Base-by-base conservation (phyloP, 2,888 invertebrate genomes). In the Lasioglossum oenotherae region DNA sequence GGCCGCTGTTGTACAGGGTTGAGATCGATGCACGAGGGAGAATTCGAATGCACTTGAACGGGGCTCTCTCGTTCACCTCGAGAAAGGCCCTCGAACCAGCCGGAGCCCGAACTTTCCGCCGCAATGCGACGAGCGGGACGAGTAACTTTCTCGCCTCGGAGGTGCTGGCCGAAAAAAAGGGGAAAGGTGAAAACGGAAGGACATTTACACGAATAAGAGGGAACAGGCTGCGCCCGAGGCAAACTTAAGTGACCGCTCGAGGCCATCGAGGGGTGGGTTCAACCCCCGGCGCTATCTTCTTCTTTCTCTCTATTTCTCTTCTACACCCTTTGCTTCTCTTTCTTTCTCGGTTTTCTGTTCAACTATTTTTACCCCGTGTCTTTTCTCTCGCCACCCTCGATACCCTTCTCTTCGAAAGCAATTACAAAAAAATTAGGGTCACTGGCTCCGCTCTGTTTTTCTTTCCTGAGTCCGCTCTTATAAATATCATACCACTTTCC, bases 31-130 rank as follows among this genome's bases (percentile, higher is more conserved):
- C 78, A 74, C 78, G 67, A 57, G 41, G 41, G 53, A 53, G 73
- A 57, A 84, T 69, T 84, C 84, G 84, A 84, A 84, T 78, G 84
- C 74, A 78, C 84, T 84, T 78, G 84, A 84, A 71, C 60, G 35
- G 41, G 44, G 60, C 85, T 49, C 75, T 81, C 74, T 74, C 80
- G 78, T 73, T 74, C 77, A 80, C 69, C 79, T 60, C 77, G 86
- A 78, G 81, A 78, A 79, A 86, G 86, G 69, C 78, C 78, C 80
- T 86, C 73, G 74, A 78, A 80, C 74, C 82, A 46, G 19, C 78
- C 79, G 27, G 60, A 53, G n/a, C 53, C 53, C 44, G 83, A 87
- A 86, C 77, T 87, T 87, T 86, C 72, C 87, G 80, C 80, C 87
- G 87, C 87, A 86, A 78, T 87, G 87, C 87, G 83, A 86, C 69